These are phyloP conservation scores for Ciconia boyciana DNA, from an alignment of 2,113 vertebrate species.

Conservation along the genomic window DNA sequence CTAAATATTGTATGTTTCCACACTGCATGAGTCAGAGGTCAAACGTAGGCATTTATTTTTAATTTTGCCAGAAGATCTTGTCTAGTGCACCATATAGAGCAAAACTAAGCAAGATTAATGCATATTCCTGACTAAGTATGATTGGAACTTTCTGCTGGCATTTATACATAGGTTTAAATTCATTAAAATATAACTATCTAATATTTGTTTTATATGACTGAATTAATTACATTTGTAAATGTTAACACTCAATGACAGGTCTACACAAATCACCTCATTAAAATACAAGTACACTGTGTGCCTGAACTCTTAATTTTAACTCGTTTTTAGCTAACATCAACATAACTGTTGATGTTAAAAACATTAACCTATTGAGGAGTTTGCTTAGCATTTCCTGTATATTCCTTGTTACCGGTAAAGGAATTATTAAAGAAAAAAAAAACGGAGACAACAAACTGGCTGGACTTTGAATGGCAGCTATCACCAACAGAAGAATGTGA, in stretches of 20 bases:
- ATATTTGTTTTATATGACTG: conserved; percentile 69
- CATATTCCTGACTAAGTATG: conserved; percentile 73
- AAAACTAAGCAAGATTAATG: conserved; percentile 80
- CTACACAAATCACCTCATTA: conserved; percentile 55
- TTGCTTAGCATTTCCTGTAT: background rate
- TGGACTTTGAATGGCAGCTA: background rate
- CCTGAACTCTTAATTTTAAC: conserved; percentile 43
- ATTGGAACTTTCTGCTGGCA: conserved; percentile 77
- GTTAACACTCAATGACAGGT: conserved; percentile 58
- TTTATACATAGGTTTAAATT: conserved; percentile 72
- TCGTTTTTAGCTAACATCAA: conserved; percentile 23
- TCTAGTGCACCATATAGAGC: conserved; percentile 68
- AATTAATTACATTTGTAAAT: conserved; percentile 71
- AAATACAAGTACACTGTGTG: conserved; percentile 47
- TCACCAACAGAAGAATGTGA: background rate
- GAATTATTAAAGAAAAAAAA: background rate
- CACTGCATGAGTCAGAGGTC: conserved; percentile 79
- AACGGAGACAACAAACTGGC: background rate
- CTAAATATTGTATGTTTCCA: conserved; percentile 77
- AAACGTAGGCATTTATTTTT: conserved; percentile 76
- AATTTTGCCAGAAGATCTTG: conserved; percentile 69
- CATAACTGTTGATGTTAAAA: background rate
- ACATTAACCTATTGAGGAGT: background rate
- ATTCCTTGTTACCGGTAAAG: background rate
- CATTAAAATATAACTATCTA: conserved; percentile 64